Base-by-base conservation (phyloP, 2,797 vertebrate genomes). In the Odontamblyopus rebecca region DNA sequence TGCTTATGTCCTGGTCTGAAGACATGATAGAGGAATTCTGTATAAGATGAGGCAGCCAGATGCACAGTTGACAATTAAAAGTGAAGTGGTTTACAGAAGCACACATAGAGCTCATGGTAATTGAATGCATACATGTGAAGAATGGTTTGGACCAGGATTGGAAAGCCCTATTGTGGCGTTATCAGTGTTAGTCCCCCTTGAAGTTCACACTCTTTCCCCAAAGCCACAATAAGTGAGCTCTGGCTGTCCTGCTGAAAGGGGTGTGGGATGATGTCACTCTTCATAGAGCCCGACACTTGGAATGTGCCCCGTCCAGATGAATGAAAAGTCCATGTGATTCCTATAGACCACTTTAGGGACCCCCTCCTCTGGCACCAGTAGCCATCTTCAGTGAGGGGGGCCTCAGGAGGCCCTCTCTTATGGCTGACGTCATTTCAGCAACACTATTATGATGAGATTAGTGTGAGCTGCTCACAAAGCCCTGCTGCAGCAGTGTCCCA, bases 381-480 rank as follows among this genome's bases (percentile, higher is more conserved):
- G 85, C 80, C 88, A 90, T 89, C 87, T 86, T 86, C 84, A 79
- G 69, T 74, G 71, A 84, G 59, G 81, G 81, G 82, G 81, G 84
- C 75, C 76, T 74, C 38, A 5, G 73, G 80, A 77, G 83, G 70
- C 79, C 82, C 68, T 7, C 60, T 72, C 78, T 81, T 81, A 48
- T 79, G 72, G 56, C 80, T 93, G 86, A 91, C 79, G 76, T 93
- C 88, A 92, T 90, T 80, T 74, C 84, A 84, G 80, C 86, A 81
- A 67, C 85, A 80, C 84, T 73, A 90, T 91, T 91, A 89, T 89
- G 78, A 82, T 82, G 80, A 90, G 90, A 90, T 93, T 90, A 91
- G 86, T 77, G 65, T 67, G 82, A 84, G 78, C 72, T 59, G 56
- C 35, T 69, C 67, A 77, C 80, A 91, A 92, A 89, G 75, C 81